Conservation (phyloP, 1,140 invertebrate genomes). For the Lysiphlebus fabarum region DNA sequence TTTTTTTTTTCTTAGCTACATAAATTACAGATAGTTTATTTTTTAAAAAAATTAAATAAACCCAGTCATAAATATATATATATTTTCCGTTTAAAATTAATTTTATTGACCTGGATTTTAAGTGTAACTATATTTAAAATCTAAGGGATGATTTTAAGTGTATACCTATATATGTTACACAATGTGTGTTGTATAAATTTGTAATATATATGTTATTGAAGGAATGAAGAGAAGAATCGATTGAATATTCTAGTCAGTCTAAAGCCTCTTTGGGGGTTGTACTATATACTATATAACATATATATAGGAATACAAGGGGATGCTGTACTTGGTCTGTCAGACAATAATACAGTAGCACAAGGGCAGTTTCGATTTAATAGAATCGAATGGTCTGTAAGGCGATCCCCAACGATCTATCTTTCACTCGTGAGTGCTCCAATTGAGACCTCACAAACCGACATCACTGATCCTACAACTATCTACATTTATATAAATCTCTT, state of each 20-base stretch:
- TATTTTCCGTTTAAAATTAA: too few species aligned
- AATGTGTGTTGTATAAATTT: too few species aligned
- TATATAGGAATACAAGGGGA: slow-evolving; percentile 11
- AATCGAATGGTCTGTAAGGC: slow-evolving; percentile 45
- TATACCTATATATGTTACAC: too few species aligned
- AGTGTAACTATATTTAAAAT: not conserved
- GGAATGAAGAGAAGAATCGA: too few species aligned
- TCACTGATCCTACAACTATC: slow-evolving; percentile 26
- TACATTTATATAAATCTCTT: slow-evolving; percentile 27
- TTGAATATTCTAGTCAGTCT: slow-evolving; percentile 5
- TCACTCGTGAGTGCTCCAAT: slow-evolving; percentile 37
- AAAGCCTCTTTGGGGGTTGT: slow-evolving; percentile 28
- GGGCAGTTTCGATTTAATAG: slow-evolving; percentile 37
- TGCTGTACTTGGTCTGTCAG: too few species aligned
- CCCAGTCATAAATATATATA: too few species aligned
- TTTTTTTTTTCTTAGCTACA: too few species aligned
- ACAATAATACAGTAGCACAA: not conserved
- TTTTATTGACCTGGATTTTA: not conserved
- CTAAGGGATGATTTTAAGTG: too few species aligned
- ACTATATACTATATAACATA: too few species aligned
- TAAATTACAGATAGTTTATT: too few species aligned
- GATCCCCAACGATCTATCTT: slow-evolving; percentile 45
- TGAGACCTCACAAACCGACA: slow-evolving; percentile 26
- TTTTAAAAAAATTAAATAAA: too few species aligned
- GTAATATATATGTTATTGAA: too few species aligned